Evolutionary conservation across 2,113 vertebrate genomes (phyloP).

Genomic region (Vidua chalybeata): DNA sequence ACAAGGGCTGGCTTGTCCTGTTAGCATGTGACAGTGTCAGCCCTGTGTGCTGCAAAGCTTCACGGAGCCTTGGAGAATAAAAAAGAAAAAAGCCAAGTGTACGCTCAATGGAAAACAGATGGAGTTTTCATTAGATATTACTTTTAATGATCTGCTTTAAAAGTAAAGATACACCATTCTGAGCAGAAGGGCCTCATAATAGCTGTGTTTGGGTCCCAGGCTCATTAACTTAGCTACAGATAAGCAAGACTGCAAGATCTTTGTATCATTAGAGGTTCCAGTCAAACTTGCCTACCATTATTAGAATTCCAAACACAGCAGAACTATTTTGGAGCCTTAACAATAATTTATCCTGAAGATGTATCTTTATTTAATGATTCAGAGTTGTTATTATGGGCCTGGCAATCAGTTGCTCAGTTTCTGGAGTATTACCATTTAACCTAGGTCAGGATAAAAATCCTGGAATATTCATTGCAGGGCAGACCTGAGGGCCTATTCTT

Average conservation of each 20-base stretch:
- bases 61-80: not conserved
- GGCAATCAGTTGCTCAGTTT: not conserved
- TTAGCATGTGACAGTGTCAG: not conserved
- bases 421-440: slow-evolving; percentile 4
- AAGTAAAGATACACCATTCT: slow-evolving; percentile 18
- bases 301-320: slow-evolving; percentile 27
- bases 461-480: not conserved
- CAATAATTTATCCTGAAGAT: slow-evolving; percentile 4
- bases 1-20: not conserved
- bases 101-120: slow-evolving; percentile 41
- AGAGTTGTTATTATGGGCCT: not conserved
- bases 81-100: not conserved
- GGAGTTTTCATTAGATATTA: slow-evolving; percentile 47
- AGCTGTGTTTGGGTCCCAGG: not conserved
- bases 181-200: slow-evolving; percentile 36
- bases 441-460: not conserved
- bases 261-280: not conserved
- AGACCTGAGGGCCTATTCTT: not conserved
- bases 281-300: not conserved
- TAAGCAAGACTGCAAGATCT: not conserved
- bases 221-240: slow-evolving; percentile 12
- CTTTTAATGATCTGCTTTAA: slow-evolving; percentile 49
- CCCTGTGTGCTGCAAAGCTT: slow-evolving; percentile 12
- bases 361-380: slow-evolving; percentile 34
- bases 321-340: not conserved